Evolutionary conservation across 2,113 vertebrate species (phyloP).

Genomic region (Platichthys flesus): DNA sequence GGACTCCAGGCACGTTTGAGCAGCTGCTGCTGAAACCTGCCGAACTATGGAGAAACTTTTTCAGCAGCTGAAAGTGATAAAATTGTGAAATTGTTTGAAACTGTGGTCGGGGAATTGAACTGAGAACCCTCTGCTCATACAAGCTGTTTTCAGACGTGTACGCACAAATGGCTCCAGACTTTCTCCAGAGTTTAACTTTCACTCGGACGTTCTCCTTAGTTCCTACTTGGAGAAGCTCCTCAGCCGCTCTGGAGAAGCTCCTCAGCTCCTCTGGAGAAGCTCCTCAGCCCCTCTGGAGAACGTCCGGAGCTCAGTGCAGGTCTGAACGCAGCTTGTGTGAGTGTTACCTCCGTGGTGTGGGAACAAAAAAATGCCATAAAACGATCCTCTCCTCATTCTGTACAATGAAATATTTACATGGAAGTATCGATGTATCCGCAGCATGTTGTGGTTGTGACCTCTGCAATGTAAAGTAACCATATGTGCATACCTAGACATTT

Average conservation of each 20-base stretch:
- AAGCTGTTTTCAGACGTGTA: no score
- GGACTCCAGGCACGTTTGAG: conserved; percentile 22
- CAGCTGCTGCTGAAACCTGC: background rate
- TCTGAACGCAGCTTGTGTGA: background rate
- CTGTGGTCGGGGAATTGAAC: conserved; percentile 36
- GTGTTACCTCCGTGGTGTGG: conserved; percentile 58
- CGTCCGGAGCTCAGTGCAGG: no score
- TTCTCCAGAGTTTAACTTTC: no score
- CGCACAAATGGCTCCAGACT: no score
- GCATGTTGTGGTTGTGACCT: conserved; percentile 64
- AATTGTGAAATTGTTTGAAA: conserved; percentile 41
- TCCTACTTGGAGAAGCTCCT: no score
- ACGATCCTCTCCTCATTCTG: conserved; percentile 37
- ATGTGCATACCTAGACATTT: conserved; percentile 53
- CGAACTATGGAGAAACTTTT: conserved; percentile 37
- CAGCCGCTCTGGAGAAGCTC: no score
- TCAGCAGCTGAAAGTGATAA: conserved; percentile 42
- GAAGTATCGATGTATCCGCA: conserved; percentile 15
- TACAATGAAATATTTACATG: conserved; percentile 25
- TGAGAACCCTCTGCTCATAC: conserved; percentile 22
- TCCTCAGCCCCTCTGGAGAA: no score
- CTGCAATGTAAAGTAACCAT: conserved; percentile 74
- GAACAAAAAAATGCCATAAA: conserved; percentile 41
- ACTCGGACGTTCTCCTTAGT: no score
- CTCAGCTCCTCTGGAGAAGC: no score